These are phyloP conservation scores for Pimpla rufipes DNA, from an alignment of 2,888 invertebrate genomes.

Conservation along the genomic window DNA sequence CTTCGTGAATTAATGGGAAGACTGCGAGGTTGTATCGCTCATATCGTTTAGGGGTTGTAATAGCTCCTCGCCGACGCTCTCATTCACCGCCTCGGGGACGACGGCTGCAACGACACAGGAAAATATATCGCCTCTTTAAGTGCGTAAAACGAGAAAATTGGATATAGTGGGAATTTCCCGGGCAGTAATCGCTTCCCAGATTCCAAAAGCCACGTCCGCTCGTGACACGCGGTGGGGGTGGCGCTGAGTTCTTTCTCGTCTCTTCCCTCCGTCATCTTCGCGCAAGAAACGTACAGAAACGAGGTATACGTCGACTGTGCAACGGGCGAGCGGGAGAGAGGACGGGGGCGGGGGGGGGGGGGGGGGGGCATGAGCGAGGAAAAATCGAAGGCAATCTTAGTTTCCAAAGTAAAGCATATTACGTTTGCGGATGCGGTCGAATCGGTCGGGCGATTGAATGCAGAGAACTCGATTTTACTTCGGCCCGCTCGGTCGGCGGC, in stretches of 20 bases:
- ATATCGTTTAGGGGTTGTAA: background rate
- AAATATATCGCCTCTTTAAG: constrained; percentile 2
- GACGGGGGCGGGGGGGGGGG: too few relatives aligned
- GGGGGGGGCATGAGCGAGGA: constrained; percentile 67
- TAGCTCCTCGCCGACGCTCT: constrained; percentile 35
- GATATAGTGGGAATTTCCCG: constrained; percentile 53
- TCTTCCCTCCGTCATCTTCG: constrained; percentile 16
- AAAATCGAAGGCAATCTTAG: constrained; percentile 81
- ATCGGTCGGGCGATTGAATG: constrained; percentile 73
- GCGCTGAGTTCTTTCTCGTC: constrained; percentile 49
- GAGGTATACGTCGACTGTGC: constrained; percentile 55
- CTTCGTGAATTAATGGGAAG: background rate
- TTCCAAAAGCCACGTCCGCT: constrained; percentile 16
- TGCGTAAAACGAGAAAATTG: constrained; percentile 30
- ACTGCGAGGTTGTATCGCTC: background rate
- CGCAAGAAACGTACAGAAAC: constrained; percentile 42
- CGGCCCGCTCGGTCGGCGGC: constrained; percentile 23
- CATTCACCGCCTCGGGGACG: too few relatives aligned
- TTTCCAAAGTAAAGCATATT: constrained; percentile 75
- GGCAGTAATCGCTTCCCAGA: constrained; percentile 39
- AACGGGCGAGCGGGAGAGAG: background rate
- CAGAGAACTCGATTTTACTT: constrained; percentile 74
- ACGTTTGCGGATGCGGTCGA: constrained; percentile 69
- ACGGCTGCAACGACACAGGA: too few relatives aligned
- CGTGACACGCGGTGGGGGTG: background rate